These are phyloP conservation scores for Triplophysa rosa DNA, from an alignment of 2,113 vertebrate species.

Conservation along the genomic window DNA sequence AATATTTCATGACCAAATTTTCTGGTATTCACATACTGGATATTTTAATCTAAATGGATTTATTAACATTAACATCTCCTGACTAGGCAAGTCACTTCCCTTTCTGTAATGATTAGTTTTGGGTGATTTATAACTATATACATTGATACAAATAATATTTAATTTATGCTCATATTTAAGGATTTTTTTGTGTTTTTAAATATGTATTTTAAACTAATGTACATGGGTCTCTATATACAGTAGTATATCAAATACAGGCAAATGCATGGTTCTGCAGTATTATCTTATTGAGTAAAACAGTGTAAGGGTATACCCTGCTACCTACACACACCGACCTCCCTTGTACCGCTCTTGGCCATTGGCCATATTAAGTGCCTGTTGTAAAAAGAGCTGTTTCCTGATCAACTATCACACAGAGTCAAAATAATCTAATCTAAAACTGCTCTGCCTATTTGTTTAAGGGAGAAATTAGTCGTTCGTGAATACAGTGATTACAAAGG, in stretches of 20 bases:
- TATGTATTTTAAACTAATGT: too few species aligned
- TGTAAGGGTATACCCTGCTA: conserved; percentile 74
- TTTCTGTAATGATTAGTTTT: too few species aligned
- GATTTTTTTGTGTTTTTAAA: too few species aligned
- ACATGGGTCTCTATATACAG: neutral
- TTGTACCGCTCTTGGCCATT: conserved; percentile 69
- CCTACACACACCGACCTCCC: conserved; percentile 71
- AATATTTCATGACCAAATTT: too few species aligned
- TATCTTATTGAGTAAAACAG: conserved; percentile 25
- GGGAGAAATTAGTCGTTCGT: neutral
- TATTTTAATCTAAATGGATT: too few species aligned
- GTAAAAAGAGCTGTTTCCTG: conserved; percentile 74
- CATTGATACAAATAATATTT: too few species aligned
- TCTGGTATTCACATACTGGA: too few species aligned
- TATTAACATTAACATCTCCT: too few species aligned
- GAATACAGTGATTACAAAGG: neutral
- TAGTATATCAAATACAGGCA: neutral
- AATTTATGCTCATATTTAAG: too few species aligned
- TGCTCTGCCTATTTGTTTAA: neutral
- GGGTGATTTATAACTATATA: too few species aligned
- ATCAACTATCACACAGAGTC: conserved; percentile 61
- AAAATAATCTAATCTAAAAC: conserved; percentile 10
- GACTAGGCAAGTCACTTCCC: too few species aligned
- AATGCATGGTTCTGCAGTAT: neutral
- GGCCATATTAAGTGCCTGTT: conserved; percentile 69